Base-by-base conservation (phyloP, 2,113 vertebrate species). In the Hipposideros armiger region DNA sequence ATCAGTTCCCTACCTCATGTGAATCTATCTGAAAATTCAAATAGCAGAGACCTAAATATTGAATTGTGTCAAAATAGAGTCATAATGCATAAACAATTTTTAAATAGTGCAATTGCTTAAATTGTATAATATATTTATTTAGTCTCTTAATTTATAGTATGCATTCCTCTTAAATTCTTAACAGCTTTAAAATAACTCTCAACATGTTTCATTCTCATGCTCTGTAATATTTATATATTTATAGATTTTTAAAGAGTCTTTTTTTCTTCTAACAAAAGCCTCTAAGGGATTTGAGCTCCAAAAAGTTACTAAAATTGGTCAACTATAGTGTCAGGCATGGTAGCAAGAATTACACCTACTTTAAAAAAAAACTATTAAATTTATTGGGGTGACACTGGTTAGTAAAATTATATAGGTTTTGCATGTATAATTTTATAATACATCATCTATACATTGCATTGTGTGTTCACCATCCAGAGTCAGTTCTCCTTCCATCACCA, bases 11-110 rank as follows among this genome's bases (percentile, higher is more conserved):
- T 40, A 42, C 30, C 22, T 50, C 67, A 45, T 81, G 60, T 17
- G 26, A 89, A 40, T 81, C 19, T 67, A 54, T 60, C 47, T 85
- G 32, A 94, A 96, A 91, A 88, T 74, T 40, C 64, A 93, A 70
- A 62, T 47, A 74, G 30, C 22, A 47, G 30, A 84, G 28, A 7
- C 36, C 45, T 81, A 87, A 82, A 64, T 81, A 84, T 54, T 28
- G n/a, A 66, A 93, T 52, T 82, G 54, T 67, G 20, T 64, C 86
- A 77, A 70, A 94, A 56, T 40, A 73, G 28, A 56, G 87, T 52
- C 82, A 60, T 69, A 91, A 81, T 69, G 60, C 22, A 70, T 81
- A 66, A 86, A 40, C 19, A 60, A 69, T 67, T 95, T 94, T 85
- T 78, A 60, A 85, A 42, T 7, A 69, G 13, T 67, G 30, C 64